Base-by-base conservation (phyloP, 2,113 vertebrate genomes). In the Phyllostomus discolor region DNA sequence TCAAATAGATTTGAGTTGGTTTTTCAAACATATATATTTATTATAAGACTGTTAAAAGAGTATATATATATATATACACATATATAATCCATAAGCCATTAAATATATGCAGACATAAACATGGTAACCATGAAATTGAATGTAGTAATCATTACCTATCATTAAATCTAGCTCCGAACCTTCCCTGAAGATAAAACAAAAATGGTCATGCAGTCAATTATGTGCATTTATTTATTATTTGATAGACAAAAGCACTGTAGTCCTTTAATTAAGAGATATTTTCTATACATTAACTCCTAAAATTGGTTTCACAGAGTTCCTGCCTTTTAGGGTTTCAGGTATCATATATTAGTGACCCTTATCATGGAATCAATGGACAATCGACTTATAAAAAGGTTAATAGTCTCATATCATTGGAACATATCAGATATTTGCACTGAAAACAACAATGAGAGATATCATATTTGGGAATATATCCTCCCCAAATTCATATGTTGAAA, bases 211-310 rank as follows among this genome's bases (percentile, higher is more conserved):
- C 5, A 31, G 46, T 48, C 86, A 72, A 35, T 75, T 85, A 57
- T 80, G 7, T 54, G 64, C 50, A 10, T 62, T 46, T 72, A 10
- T 62, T 46, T 72, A 92, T 54, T 89, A 62, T 92, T 57, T 94
- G 46, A 92, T 41, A 82, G 14, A 86, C 9, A 59, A 72, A 97
- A 33, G 14, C 57, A 90, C 31, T 43, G 17, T 46, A 73, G 31
- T 72, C 35, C 38, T 81, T 91, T 54, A 84, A 83, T 57, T 50
- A 94, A 59, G 38, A 64, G 7, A 76, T n/a, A 20, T 26, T 38
- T 73, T 78, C 43, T 94, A 79, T 69, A 73, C 1, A 48, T 89
- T 90, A 93, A 81, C n/a, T 95, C 57, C 24, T 82, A 75, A 84
- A 96, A 78, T 75, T 78, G 50, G 82, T 66, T 80, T 87, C 57